These are phyloP conservation scores for Mergus octosetaceus DNA, from an alignment of 2,797 vertebrate genomes.

Conservation along the genomic window DNA sequence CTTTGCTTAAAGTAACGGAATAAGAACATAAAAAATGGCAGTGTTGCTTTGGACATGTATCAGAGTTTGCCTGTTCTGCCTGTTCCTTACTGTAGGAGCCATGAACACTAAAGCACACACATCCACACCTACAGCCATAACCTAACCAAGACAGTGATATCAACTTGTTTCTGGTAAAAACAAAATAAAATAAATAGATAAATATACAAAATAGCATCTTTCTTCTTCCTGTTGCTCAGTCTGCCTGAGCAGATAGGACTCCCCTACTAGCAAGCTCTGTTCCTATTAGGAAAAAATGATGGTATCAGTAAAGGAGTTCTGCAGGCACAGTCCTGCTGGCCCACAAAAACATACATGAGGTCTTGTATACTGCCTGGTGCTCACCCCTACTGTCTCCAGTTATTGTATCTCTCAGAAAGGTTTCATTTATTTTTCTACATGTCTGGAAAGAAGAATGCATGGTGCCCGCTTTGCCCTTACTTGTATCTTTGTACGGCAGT, in stretches of 20 bases:
- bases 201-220: fast-evolving
- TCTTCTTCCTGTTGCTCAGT: not conserved
- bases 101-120: not conserved
- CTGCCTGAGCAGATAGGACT: not conserved
- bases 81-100: not conserved
- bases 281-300: not conserved
- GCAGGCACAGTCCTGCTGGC: not conserved
- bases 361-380: not conserved
- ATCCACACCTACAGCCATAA: not conserved
- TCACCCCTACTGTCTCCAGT: not conserved
- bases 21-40: not conserved
- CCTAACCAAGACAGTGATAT: not conserved
- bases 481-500: not conserved
- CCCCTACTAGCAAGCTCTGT: too few species aligned
- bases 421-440: not conserved
- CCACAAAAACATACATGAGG: not conserved
- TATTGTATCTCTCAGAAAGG: not conserved
- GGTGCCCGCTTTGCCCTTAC: not conserved
- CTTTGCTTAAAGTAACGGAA: not conserved
- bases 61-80: not conserved
- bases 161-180: not conserved
- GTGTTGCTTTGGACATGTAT: not conserved
- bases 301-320: not conserved
- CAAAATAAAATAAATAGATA: not conserved
- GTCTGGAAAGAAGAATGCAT: not conserved